Conservation (phyloP, 2,797 vertebrate genomes). For the Anguilla obscura region DNA sequence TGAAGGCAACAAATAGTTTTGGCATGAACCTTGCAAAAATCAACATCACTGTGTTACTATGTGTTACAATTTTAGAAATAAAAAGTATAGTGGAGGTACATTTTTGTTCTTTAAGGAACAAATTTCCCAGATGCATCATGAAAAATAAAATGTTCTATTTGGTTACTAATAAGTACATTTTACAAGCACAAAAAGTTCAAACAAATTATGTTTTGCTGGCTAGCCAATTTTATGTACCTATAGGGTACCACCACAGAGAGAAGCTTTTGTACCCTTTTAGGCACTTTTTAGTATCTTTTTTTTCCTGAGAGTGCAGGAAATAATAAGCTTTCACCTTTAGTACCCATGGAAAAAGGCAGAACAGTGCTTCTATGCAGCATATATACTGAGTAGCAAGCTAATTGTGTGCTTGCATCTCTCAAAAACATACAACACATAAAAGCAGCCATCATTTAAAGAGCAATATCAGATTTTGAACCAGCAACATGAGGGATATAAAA, state of each 20-base stretch:
- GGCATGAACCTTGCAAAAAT: background rate
- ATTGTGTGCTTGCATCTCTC: background rate
- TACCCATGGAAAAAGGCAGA: background rate
- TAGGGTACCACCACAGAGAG: background rate
- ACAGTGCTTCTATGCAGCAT: background rate
- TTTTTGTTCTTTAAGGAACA: background rate
- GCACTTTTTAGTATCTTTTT: background rate
- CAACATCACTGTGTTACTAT: background rate
- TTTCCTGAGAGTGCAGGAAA: background rate
- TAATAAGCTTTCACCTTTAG: background rate
- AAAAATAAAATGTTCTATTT: background rate
- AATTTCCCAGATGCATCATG: background rate
- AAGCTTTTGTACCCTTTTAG: background rate
- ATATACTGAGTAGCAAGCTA: background rate
- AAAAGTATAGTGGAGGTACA: background rate
- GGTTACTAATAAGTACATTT: background rate
- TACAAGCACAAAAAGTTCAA: background rate
- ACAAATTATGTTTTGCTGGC: background rate
- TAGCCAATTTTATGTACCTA: background rate
- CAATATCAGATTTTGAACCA: conserved; percentile 20
- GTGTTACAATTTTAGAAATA: background rate
- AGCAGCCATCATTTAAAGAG: background rate
- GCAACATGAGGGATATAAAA: conserved; percentile 26
- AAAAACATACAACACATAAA: background rate
- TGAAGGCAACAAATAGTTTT: background rate